Conservation (phyloP, 2,797 vertebrate genomes). For the Botia almorhae region DNA sequence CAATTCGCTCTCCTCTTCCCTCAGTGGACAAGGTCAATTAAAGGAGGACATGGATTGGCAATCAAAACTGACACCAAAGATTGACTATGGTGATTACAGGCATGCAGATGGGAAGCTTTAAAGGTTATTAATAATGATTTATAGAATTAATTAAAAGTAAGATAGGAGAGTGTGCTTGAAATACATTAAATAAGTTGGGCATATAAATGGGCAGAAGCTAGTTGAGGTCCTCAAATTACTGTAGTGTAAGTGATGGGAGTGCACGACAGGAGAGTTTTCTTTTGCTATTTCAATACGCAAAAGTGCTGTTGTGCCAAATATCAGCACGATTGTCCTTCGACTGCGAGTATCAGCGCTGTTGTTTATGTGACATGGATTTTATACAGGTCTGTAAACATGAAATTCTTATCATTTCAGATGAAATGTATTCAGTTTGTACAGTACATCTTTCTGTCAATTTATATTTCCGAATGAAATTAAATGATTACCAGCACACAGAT, state of each 20-base stretch:
- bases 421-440: neutral
- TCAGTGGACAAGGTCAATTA: constrained; percentile 83
- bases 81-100: constrained; percentile 83
- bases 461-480: neutral
- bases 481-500: neutral
- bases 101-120: constrained; percentile 80
- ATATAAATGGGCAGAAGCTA: constrained; percentile 68
- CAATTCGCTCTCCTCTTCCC: constrained; percentile 77
- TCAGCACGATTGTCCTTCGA: neutral
- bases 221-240: constrained; percentile 59
- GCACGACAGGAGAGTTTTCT: neutral
- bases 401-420: neutral
- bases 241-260: constrained; percentile 32
- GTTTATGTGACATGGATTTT: neutral
- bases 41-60: constrained; percentile 82
- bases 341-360: neutral
- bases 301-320: too few species aligned
- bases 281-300: constrained; percentile 5
- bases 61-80: constrained; percentile 84
- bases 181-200: constrained; percentile 76
- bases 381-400: neutral
- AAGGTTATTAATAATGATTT: constrained; percentile 88
- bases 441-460: neutral
- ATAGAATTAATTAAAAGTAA: constrained; percentile 83
- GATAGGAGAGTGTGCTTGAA: constrained; percentile 74